Base-by-base conservation (phyloP, 2,797 vertebrate species). In the Sardinella longiceps region DNA sequence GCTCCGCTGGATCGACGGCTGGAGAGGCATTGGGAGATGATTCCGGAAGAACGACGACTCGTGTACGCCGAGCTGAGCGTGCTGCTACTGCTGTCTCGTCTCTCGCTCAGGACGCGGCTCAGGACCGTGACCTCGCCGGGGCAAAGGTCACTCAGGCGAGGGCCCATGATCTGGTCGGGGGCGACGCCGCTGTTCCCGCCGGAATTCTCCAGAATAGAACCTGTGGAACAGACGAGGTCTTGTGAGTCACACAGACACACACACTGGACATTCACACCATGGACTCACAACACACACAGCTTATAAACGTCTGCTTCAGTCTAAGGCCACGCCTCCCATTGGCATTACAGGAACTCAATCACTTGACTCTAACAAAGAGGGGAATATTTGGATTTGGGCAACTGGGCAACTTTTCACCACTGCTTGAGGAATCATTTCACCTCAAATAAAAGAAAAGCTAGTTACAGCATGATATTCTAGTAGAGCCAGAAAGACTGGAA, bases 1-100 rank as follows among this genome's bases (percentile, higher is more conserved):
- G 96, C 92, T 88, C 97, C 96, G 0, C 97, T 98, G 84, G 97
- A 98, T 23, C 97, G 96, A 3, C 97, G 97, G 90, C 97, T 99
- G 84, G 97, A 97, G 91, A 94, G 97, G 91, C 97, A 96, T 0
- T 95, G 98, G 53, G 97, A 98, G 92, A 97, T 96, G 88, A n/a
- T n/a, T n/a, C 97, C 97, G 0, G 98, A 99, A 81, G 97, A 98
- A 86, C 97, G 96, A 85, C 97, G 97, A 87, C 94, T 94, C 87
- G 95, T 96, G 94, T 97, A 97, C 83, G 95, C 95, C 0, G 97
- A 99, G 93, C 97, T 98, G 90, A 95, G 85, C 0, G 95, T 97
- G 92, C 98, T 98, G 83, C 96, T 94, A 37, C 95, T 92, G 90
- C 98, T 98, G 87, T 98, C 96, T 0, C 97, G 94, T 46, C 97